Evolutionary conservation across 2,888 invertebrate species (phyloP), one percentile per base, ranked within the genome.

Genomic region (Tipula confusa): DNA sequence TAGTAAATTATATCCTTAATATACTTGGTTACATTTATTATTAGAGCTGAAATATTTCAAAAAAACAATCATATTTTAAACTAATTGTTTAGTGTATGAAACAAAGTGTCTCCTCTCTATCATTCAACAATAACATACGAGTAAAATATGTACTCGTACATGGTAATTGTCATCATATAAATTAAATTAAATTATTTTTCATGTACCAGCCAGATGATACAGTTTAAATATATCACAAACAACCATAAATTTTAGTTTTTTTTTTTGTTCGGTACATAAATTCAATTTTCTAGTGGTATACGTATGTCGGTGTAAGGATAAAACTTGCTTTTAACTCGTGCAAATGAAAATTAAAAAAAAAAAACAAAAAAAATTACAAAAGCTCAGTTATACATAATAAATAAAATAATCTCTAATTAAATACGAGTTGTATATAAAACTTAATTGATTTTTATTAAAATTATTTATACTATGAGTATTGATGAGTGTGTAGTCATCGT

Each of bases 141-240:
- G n/a, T n/a, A 64, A 64, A 64, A 64, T 64, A 64, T 64, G 64
- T 64, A 13, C 38, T 38, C n/a, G 38, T 13, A 24, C 9, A 64
- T 64, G 64, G 64, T 64, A 64, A 24, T 64, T 64, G 64, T 64
- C 64, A 64, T 64, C 64, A 64, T 64, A 64, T 24, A 64, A 64
- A 64, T 24, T 64, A 64, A 64, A 24, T 64, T 64, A 24, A 24
- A 64, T 64, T 24, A 64, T 64, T 64, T 64, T 64, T 18, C 24
- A 64, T 64, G 64, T 64, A 64, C 0, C 64, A 64, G 64, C 0
- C 64, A 64, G 64, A 64, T 64, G 64, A 64, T 64, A 64, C 64
- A 64, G 64, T 64, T 64, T 64, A 64, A 64, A 64, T 24, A 64
- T 64, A 64, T 64, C 64, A 64, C 64, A 64, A 64, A 64, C 64